phyloP scores from a whole-genome alignment of 2,797 vertebrate genomes.

The Podargus strigoides region DNA sequence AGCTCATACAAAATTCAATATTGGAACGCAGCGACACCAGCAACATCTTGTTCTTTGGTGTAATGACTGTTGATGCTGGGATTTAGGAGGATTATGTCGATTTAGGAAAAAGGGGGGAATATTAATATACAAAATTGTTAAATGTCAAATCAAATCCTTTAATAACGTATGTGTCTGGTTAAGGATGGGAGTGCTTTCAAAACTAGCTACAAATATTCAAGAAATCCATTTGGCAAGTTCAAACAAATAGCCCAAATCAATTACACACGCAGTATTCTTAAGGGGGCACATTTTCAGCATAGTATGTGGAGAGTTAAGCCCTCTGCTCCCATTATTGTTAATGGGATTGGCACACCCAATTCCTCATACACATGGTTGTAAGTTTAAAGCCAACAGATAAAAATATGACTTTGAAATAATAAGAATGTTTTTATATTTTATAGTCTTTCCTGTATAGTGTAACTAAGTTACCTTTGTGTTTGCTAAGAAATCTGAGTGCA shows the following conservation, averaged over 20 bases:
- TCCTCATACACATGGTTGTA: constrained; percentile 17
- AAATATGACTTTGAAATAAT: constrained; percentile 14
- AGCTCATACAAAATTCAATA: constrained; percentile 55
- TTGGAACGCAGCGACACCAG: constrained; percentile 40
- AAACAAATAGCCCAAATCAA: constrained; percentile 73
- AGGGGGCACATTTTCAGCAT: constrained; percentile 58
- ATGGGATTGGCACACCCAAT: constrained; percentile 38
- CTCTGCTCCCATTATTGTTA: constrained; percentile 42
- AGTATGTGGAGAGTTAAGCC: constrained; percentile 40
- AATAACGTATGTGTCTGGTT: constrained; percentile 74
- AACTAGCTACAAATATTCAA: constrained; percentile 72
- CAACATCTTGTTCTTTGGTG: constrained; percentile 71
- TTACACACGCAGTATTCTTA: constrained; percentile 52
- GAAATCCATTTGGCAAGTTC: constrained; percentile 75
- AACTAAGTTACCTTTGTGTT: background rate
- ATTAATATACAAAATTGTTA: constrained; percentile 79
- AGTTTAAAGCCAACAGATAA: constrained; percentile 39
- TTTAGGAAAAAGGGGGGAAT: constrained; percentile 72
- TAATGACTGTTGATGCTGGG: constrained; percentile 75
- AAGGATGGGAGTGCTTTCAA: constrained; percentile 70
- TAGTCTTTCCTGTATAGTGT: background rate
- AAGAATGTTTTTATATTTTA: constrained; percentile 10
- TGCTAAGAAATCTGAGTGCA: background rate
- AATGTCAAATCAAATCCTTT: constrained; percentile 77
- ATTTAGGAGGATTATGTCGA: constrained; percentile 71